A percentile compares a stretch with the other conserved stretches of the same genome.
These are phyloP conservation scores for Sphyrna mokarran DNA, from an alignment of 2,113 vertebrate genomes.

Conservation along the genomic window DNA sequence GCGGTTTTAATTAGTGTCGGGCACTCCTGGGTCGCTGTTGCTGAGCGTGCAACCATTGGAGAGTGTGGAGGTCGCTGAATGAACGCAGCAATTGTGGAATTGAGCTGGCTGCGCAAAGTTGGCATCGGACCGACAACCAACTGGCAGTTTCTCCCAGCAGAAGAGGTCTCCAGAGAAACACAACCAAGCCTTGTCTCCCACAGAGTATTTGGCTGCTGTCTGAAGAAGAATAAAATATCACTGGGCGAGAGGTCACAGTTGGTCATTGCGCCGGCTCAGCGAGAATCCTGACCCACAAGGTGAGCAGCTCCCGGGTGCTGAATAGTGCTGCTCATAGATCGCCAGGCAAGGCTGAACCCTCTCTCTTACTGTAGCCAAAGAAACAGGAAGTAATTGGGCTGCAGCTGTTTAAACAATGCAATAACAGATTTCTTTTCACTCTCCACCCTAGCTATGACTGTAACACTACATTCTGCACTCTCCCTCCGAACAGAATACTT, in stretches of 20 bases:
- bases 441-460: too few relatives aligned
- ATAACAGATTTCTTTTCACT: not conserved
- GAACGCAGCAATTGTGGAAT: not conserved
- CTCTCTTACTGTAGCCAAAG: not conserved
- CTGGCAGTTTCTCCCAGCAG: not conserved
- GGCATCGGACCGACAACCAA: not conserved
- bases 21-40: not conserved
- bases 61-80: not conserved
- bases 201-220: not conserved
- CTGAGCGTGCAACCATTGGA: not conserved
- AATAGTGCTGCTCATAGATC: not conserved
- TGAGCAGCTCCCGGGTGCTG: not conserved
- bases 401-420: not conserved
- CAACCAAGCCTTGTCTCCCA: not conserved
- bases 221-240: not conserved
- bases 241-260: not conserved
- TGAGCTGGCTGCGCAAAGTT: not conserved
- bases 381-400: not conserved
- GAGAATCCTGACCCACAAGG: not conserved
- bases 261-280: not conserved
- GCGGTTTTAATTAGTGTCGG: not conserved
- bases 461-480: too few relatives aligned
- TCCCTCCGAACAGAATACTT: too few relatives aligned
- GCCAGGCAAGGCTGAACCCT: not conserved
- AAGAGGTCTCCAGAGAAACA: not conserved